Base-by-base conservation (phyloP, 2,888 invertebrate genomes). In the Lymantria dispar region DNA sequence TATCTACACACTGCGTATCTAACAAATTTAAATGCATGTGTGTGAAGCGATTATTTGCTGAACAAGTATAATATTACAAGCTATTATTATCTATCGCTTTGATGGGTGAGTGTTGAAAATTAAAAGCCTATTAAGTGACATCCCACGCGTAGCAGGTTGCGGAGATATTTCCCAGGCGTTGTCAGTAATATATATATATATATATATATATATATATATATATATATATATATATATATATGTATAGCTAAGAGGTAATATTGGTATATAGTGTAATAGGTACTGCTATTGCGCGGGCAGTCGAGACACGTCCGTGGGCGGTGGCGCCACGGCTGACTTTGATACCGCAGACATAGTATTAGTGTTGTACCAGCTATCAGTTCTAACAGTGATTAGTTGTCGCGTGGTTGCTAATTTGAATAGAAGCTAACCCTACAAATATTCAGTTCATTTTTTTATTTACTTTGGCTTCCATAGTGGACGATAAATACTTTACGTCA, bases 61-160 rank as follows among this genome's bases (percentile, higher is more conserved):
- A 42, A 33, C 47, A 64, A 72, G 73, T 70, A 68, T 71, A 70
- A 68, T 78, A 83, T 83, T 80, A 81, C 72, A 54, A 52, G 61
- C 66, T 68, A 75, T 80, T 76, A 78, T 73, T 75, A 69, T 72
- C 70, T 62, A 63, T 76, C 72, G 76, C 74, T 72, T 74, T 77
- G 85, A 84, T 81, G 77, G 81, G 75, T 74, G 72, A 69, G 80
- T 79, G 83, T 81, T 63, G 78, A 80, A 86, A 89, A 89, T 89
- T 89, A 89, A 89, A 88, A 88, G 84, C 76, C 83, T 86, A 81
- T 83, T 81, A 81, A 77, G 76, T 73, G 66, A 67, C 85, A 62
- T 76, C 89, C 88, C 83, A 89, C 89, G 55, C 56, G 51, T 56
- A 73, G 76, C 80, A 78, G 79, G 80, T 75, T 77, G 73, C 68